Base-by-base conservation (phyloP, 2,113 vertebrate species). In the Microcebus griseorufus region DNA sequence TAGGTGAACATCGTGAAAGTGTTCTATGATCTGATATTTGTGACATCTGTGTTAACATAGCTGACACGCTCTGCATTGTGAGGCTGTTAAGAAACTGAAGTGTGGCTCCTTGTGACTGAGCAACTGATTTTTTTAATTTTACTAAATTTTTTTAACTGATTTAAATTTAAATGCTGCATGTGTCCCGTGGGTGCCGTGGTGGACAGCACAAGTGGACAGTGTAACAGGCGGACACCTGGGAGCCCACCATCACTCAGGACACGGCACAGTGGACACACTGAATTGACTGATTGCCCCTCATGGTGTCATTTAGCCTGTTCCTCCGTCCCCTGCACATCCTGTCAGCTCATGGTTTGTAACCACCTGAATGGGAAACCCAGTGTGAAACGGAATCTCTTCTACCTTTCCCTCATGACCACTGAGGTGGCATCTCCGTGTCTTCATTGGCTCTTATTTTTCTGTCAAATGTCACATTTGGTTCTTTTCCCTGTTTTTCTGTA, bases 221-320 rank as follows among this genome's bases (percentile, higher is more conserved):
- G 9, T 22, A 23, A 11, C 9, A 78, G 6, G 39, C 29, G 34
- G 51, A 14, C 39, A 42, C 3, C 20, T 16, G 2, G 32, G 18
- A 90, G 37, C 80, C 48, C 17, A 23, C 23, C 25, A 14, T 10
- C 45, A 17, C 53, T 58, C 34, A 37, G 27, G 55, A 53, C 10
- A 1, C 34, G 20, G 0, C 6, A 5, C 1, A 23, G 1, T 8
- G 17, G 65, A 27, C 4, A 0, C 34, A 37, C 67, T 0, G 0
- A n/a, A 23, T 39, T 67, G n/a, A 25, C 79, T 12, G 27, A 6
- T 16, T 53, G 9, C 22, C 34, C 65, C n/a, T 12, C 20, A 0
- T 13, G 80, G 20, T 27, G 32, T 27, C 65, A 2, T 37, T 39
- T 20, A 0, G 32, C 23, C 55, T 34, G 14, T 17, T 60, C 8